These are phyloP conservation scores for Bovichtus variegatus DNA, from an alignment of 2,797 vertebrate species.

Conservation along the genomic window DNA sequence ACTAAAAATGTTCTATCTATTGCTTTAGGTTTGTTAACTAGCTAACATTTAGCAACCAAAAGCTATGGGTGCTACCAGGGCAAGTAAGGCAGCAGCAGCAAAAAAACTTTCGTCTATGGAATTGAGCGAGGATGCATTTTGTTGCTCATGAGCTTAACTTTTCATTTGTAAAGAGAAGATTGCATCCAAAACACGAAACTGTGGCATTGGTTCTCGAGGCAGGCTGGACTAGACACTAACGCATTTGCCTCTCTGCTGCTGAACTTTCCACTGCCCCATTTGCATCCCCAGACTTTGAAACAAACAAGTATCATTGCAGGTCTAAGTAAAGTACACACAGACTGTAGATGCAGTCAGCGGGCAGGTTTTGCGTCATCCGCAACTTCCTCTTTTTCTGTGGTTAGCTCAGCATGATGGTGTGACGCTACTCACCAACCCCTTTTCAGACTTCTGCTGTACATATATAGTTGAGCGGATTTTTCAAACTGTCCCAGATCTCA, in stretches of 20 bases:
- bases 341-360: conserved; percentile 6
- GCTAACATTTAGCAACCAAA: not conserved
- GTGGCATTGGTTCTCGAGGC: not conserved
- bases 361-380: conserved; percentile 73
- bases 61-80: not conserved
- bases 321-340: conserved; percentile 39
- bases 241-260: conserved; percentile 80
- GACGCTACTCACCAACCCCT: conserved; percentile 51
- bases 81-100: not conserved
- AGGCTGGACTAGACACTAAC: conserved; percentile 32
- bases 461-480: conserved; percentile 43
- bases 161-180: not conserved
- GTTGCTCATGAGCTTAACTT: not conserved
- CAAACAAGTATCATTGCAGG: conserved; percentile 47
- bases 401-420: conserved; percentile 58
- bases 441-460: conserved; percentile 14
- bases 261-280: conserved; percentile 78
- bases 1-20: not conserved
- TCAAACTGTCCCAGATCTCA: conserved; percentile 15
- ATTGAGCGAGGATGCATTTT: not conserved
- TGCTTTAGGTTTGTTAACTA: not conserved
- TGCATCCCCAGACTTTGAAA: conserved; percentile 74
- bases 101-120: not conserved
- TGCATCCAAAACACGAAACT: conserved; percentile 12
- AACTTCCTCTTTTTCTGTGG: conserved; percentile 86